Conservation (phyloP, 2,797 vertebrate genomes). For the Nasua narica region DNA sequence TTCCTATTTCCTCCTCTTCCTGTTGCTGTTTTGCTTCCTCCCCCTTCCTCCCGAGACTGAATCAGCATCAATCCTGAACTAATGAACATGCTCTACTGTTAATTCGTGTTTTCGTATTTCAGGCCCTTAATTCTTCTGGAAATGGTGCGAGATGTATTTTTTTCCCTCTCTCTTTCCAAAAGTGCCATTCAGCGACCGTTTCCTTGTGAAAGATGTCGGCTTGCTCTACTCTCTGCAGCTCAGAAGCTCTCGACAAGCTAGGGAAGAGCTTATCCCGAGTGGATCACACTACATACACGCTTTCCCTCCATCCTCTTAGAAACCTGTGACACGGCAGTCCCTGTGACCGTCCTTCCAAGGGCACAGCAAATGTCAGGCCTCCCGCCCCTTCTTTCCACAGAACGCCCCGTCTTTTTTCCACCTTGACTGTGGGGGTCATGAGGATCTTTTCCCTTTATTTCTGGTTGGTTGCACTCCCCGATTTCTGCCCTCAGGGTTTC, state of each 20-base stretch:
- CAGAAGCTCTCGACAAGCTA: neutral
- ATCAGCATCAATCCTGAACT: neutral
- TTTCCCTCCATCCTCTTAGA: neutral
- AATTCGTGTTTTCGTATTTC: neutral
- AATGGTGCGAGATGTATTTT: neutral
- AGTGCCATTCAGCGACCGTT: neutral
- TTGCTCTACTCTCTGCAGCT: neutral
- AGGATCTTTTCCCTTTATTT: neutral
- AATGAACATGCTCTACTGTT: neutral
- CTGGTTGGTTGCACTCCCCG: neutral
- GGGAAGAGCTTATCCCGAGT: neutral
- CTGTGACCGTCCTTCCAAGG: neutral
- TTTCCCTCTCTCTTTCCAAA: neutral
- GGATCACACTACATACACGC: accelerated
- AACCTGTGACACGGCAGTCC: neutral
- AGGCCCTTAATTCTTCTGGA: neutral
- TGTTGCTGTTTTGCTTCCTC: neutral
- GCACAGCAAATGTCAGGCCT: accelerated
- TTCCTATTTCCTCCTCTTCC: neutral
- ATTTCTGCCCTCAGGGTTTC: neutral
- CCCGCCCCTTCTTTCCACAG: neutral
- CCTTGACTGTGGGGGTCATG: neutral
- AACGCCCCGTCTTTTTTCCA: neutral
- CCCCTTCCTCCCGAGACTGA: neutral
- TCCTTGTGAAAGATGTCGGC: neutral